Percentiles rank a stretch among this genome's conserved stretches.
Conservation (phyloP, 2,888 invertebrate genomes). For the Cantharis flavilabris region DNA sequence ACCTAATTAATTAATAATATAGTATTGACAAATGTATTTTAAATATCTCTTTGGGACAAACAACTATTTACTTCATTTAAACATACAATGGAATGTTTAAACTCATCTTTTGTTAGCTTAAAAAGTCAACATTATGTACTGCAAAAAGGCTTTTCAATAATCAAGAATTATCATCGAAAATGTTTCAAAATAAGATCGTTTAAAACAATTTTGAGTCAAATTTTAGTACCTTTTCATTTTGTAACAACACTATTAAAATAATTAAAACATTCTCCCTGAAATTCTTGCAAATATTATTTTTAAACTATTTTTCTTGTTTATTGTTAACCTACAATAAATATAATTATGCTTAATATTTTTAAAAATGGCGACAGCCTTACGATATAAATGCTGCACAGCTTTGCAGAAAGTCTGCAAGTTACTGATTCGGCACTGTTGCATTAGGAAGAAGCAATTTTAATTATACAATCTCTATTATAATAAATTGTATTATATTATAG, state of each 20-base stretch:
- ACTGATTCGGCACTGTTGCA: conserved; percentile 43
- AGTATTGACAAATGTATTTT: conserved; percentile 50
- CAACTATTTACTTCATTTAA: conserved; percentile 32
- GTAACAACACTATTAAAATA: not conserved
- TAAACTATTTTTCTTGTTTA: conserved; percentile 28
- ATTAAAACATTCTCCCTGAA: conserved; percentile 1
- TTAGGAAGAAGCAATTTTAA: conserved; percentile 51
- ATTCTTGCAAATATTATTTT: conserved; percentile 20
- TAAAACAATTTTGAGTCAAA: not conserved
- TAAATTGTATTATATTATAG: not conserved
- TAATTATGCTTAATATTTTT: conserved; percentile 45
- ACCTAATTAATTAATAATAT: conserved; percentile 38
- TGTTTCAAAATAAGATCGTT: conserved; percentile 6
- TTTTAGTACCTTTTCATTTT: not conserved
- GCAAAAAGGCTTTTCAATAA: conserved; percentile 19
- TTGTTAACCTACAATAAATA: conserved; percentile 32
- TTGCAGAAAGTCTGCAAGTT: conserved; percentile 31
- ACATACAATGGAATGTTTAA: conserved; percentile 50
- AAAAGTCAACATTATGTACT: conserved; percentile 20
- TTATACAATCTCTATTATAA: conserved; percentile 34
- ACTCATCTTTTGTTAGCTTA: conserved; percentile 36
- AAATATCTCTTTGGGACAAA: conserved; percentile 39
- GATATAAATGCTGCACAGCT: conserved; percentile 46
- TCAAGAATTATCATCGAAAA: not conserved
- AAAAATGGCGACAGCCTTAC: conserved; percentile 52